Evolutionary conservation across 2,113 vertebrate species (phyloP), one percentile per base, ranked within the genome.

Genomic region (Paramormyrops kingsleyae): DNA sequence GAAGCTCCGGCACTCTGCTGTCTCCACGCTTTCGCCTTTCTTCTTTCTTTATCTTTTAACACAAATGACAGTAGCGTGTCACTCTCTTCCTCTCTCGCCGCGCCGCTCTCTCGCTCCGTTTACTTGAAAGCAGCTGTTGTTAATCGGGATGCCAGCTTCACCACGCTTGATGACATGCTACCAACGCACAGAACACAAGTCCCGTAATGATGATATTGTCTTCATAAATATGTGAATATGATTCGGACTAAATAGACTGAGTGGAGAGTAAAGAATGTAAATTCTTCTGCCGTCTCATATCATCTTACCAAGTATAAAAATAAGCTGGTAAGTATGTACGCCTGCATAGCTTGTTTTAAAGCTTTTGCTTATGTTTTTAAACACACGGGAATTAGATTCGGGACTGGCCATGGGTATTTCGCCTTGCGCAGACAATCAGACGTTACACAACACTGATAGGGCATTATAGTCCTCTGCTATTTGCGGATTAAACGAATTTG

Each of bases 211-310:
- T 80, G 35, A 42, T 80, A 80, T 39, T 80, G 74, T 80, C 39
- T 42, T 80, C 74, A 42, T 80, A 80, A 80, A 80, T 80, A 80
- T 80, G 74, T 80, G 74, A 80, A 80, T 80, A 80, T 80, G 74
- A 80, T 39, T 42, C 35, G 31, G 35, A 80, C 74, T 80, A 80
- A 80, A 80, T 80, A 80, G 74, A 80, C 74, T 80, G 35, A 35
- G 15, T 80, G 74, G 74, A 80, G 10, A 42, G 35, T 39, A 80
- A 80, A 80, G 74, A 80, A 35, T 80, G 35, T 80, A 80, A 80
- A 39, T 80, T 80, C 31, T 42, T 80, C 74, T 39, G 74, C 17
- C 74, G 74, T 80, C 74, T 80, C 74, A 80, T 42, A 80, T 42
- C 74, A 8, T 80, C 74, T 80, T 80, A 42, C 15, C 74, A 80